Evolutionary conservation across 2,797 vertebrate genomes (phyloP).

Genomic region (Dallia pectoralis): DNA sequence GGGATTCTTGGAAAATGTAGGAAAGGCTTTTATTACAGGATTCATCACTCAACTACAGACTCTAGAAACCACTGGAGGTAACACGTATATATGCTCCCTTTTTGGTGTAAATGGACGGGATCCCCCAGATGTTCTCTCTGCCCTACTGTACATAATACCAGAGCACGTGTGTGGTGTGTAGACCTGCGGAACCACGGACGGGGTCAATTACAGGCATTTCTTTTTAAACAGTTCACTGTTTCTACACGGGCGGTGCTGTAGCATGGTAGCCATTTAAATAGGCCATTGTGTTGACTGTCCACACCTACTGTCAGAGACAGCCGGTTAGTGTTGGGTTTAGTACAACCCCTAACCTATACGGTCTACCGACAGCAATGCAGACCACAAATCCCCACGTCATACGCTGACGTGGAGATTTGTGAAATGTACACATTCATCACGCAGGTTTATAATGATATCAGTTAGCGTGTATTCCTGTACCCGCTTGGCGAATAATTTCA

Average conservation of each 20-base stretch:
- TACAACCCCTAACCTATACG: not conserved
- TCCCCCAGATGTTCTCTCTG: not conserved
- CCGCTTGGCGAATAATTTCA: too few relatives aligned
- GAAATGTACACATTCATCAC: not conserved
- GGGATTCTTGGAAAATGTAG: not conserved
- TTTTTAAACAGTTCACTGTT: not conserved
- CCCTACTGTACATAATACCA: not conserved
- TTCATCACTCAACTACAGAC: not conserved
- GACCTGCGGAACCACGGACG: not conserved
- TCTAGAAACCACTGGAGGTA: not conserved
- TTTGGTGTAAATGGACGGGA: too few relatives aligned
- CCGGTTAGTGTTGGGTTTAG: not conserved
- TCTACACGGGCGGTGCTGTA: not conserved
- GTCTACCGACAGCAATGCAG: not conserved
- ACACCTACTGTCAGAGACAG: constrained; percentile 5
- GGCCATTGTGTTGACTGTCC: constrained; percentile 1
- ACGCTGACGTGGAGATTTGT: not conserved
- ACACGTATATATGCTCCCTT: not conserved
- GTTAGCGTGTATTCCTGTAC: not conserved
- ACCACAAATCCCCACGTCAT: too few relatives aligned
- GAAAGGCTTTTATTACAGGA: not conserved
- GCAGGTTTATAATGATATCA: not conserved
- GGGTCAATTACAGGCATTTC: not conserved
- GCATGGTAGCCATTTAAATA: not conserved
- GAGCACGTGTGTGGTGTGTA: not conserved